A percentile compares a stretch with the other conserved stretches of the same genome.
phyloP scores from a whole-genome alignment of 2,113 vertebrate species.

The Crotalus helleri region DNA sequence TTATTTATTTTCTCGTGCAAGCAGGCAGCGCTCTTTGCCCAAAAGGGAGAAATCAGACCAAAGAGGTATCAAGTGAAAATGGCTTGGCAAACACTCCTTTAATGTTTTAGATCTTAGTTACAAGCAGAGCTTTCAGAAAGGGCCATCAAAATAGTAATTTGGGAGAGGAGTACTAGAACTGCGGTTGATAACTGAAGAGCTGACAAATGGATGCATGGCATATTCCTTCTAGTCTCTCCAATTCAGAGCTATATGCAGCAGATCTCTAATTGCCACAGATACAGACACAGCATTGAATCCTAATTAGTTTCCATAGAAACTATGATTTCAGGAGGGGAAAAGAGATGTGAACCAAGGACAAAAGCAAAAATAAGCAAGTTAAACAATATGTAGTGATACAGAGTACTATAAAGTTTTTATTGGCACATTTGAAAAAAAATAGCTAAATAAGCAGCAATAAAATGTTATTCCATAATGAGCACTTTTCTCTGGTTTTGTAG shows the following conservation, averaged over 20 bases:
- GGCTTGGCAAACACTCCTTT: background rate
- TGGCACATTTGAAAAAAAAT: slow-evolving; percentile 15
- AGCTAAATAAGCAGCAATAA: slow-evolving; percentile 23
- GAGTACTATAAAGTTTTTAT: slow-evolving; percentile 4
- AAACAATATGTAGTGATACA: slow-evolving; percentile 11
- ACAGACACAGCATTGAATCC: background rate
- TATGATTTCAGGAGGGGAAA: background rate
- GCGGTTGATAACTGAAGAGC: background rate
- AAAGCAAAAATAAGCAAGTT: slow-evolving; percentile 3
- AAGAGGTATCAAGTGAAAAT: slow-evolving; percentile 9
- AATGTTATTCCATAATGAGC: slow-evolving; percentile 8
- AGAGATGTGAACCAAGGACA: background rate
- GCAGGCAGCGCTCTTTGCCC: background rate
- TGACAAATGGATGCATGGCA: background rate
- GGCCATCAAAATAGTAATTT: background rate
- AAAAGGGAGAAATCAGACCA: background rate
- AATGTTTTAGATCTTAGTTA: background rate
- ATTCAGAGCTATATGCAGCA: background rate
- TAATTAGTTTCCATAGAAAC: slow-evolving; percentile 26
- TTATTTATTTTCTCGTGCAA: background rate
- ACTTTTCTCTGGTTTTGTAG: slow-evolving; percentile 30
- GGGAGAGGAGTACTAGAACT: background rate
- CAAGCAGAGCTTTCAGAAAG: background rate
- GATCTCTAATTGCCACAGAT: background rate
- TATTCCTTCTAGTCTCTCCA: slow-evolving; percentile 8